Conservation (phyloP, 2,113 vertebrate genomes). For the Columba janthina region DNA sequence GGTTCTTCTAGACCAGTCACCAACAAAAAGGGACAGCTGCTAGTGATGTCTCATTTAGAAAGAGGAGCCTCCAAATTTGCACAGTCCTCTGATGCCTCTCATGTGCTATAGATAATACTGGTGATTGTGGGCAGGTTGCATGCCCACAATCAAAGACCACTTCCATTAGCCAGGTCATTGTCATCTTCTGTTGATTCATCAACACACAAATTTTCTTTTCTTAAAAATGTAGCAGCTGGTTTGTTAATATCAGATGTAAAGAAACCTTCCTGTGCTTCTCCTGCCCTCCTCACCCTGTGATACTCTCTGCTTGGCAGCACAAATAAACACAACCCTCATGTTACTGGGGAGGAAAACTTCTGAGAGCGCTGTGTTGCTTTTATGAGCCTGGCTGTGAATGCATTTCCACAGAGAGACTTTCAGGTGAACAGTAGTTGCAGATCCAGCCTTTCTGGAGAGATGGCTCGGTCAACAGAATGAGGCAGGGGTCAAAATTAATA, state of each 20-base stretch:
- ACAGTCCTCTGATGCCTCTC: neutral
- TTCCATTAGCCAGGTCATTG: neutral
- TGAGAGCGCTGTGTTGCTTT: neutral
- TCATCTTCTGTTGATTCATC: neutral
- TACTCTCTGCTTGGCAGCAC: neutral
- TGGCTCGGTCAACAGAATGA: fast-evolving
- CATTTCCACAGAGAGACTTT: neutral
- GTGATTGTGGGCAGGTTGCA: neutral
- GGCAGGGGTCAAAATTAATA: slow-evolving; percentile 1
- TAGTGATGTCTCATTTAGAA: neutral
- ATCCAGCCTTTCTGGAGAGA: slow-evolving; percentile 10
- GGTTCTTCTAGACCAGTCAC: neutral
- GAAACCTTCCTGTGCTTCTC: neutral
- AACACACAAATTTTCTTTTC: neutral
- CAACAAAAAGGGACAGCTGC: neutral
- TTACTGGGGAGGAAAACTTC: neutral
- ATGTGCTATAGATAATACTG: neutral
- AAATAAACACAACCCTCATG: neutral
- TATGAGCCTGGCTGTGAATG: neutral
- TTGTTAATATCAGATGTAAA: neutral
- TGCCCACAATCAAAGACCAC: neutral
- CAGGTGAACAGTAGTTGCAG: slow-evolving; percentile 7
- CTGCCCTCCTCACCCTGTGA: neutral
- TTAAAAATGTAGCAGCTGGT: neutral
- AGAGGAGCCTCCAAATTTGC: neutral